Evolutionary conservation across 2,888 invertebrate species (phyloP).

Genomic region (Netelia virgata): DNA sequence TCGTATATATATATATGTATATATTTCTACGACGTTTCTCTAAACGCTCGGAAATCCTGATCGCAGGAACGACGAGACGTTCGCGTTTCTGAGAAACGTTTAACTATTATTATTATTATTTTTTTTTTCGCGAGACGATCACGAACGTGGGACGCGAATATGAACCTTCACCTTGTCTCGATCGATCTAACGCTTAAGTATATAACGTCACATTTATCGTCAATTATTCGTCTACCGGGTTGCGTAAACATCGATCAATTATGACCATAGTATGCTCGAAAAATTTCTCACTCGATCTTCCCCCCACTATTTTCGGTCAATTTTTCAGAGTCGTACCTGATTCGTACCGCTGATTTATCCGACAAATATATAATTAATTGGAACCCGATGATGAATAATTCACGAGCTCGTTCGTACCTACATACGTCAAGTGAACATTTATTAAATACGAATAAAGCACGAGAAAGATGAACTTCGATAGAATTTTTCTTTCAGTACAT

Average conservation of each 20-base stretch:
- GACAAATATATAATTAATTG: conserved; percentile 23
- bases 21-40: conserved; percentile 38
- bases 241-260: conserved; percentile 56
- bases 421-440: background rate
- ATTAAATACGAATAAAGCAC: background rate
- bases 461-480: too few species aligned
- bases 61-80: conserved; percentile 13
- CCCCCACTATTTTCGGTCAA: background rate
- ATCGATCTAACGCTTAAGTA: conserved; percentile 42
- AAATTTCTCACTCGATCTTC: conserved; percentile 7
- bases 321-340: conserved; percentile 27
- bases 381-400: conserved; percentile 28
- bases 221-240: conserved; percentile 49
- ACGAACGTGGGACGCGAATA: conserved; percentile 13
- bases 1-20: conserved; percentile 49
- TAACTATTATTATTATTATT: background rate
- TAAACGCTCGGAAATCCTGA: conserved; percentile 37
- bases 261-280: conserved; percentile 21
- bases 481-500: too few species aligned
- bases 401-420: conserved; percentile 9
- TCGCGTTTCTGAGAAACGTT: conserved; percentile 56
- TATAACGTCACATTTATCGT: conserved; percentile 45
- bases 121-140: conserved; percentile 3
- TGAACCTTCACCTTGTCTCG: conserved; percentile 57
- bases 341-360: conserved; percentile 18